Evolutionary conservation across 2,888 invertebrate species (phyloP).

Genomic region (Helobdella robusta): DNA sequence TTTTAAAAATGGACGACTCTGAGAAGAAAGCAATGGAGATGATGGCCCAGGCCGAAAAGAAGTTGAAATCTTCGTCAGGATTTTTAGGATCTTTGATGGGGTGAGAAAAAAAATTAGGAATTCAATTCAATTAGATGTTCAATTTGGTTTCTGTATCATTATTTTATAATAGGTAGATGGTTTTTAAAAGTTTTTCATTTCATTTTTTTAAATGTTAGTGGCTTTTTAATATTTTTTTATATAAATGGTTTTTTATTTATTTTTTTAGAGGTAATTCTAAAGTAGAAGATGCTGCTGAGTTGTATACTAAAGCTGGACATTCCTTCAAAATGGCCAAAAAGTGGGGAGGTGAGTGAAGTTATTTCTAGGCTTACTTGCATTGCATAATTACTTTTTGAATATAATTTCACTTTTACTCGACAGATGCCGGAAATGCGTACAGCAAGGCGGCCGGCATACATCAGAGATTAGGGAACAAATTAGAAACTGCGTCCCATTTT

Average conservation of each 20-base stretch:
- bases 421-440: constrained; percentile 84
- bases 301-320: constrained; percentile 90
- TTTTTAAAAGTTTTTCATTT: background rate
- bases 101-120: constrained; percentile 9
- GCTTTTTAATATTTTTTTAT: background rate
- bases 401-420: constrained; percentile 5
- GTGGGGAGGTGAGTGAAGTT: constrained; percentile 64
- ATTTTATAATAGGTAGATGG: background rate
- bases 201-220: background rate
- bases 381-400: background rate
- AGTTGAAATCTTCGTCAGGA: constrained; percentile 27
- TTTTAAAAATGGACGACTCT: constrained; percentile 27
- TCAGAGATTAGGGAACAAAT: constrained; percentile 73
- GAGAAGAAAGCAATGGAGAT: constrained; percentile 29
- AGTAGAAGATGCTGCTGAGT: constrained; percentile 88
- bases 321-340: constrained; percentile 97
- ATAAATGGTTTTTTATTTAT: background rate
- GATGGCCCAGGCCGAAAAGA: constrained; percentile 30
- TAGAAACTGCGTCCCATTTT: constrained; percentile 91
- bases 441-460: constrained; percentile 81
- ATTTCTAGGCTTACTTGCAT: background rate
- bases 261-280: constrained; percentile 61
- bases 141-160: background rate
- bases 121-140: background rate
- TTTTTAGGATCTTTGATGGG: constrained; percentile 28